Evolutionary conservation across 2,888 invertebrate genomes (phyloP).

Genomic region (Lasioglossum malachurum): DNA sequence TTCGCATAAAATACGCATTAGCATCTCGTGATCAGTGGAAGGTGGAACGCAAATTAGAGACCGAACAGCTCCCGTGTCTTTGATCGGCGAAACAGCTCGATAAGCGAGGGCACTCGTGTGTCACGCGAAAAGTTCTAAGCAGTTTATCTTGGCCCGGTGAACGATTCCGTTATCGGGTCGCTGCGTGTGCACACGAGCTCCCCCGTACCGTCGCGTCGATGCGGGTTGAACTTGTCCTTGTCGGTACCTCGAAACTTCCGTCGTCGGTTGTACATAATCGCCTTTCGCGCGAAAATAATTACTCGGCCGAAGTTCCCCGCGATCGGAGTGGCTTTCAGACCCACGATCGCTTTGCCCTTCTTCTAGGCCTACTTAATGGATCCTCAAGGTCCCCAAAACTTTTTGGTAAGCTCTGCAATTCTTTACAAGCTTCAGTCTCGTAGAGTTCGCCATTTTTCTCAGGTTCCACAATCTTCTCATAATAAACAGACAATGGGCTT

Average conservation of each 20-base stretch:
- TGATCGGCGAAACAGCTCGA: background rate
- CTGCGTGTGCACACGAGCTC: background rate
- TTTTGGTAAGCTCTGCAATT: background rate
- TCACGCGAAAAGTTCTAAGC: conserved; percentile 27
- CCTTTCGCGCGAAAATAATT: conserved; percentile 25
- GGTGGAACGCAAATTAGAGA: background rate
- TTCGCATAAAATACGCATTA: background rate
- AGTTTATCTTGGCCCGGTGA: conserved; percentile 31
- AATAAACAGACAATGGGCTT: too few relatives aligned
- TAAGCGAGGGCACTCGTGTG: background rate
- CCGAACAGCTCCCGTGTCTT: background rate
- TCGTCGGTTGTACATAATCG: conserved; percentile 7
- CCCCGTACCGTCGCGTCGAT: background rate
- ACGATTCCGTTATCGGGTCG: conserved; percentile 36
- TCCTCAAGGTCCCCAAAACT: background rate
- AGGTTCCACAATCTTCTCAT: background rate
- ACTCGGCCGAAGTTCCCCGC: background rate
- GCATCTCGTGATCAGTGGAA: background rate
- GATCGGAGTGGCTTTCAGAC: background rate
- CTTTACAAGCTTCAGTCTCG: background rate
- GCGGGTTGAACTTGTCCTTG: conserved; percentile 15
- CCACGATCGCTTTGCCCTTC: background rate
- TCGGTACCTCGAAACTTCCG: conserved; percentile 12
- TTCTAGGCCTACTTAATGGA: background rate
- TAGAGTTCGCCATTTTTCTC: background rate